These are phyloP conservation scores for Diorhabda carinulata DNA, from an alignment of 1,140 invertebrate species.

Conservation along the genomic window DNA sequence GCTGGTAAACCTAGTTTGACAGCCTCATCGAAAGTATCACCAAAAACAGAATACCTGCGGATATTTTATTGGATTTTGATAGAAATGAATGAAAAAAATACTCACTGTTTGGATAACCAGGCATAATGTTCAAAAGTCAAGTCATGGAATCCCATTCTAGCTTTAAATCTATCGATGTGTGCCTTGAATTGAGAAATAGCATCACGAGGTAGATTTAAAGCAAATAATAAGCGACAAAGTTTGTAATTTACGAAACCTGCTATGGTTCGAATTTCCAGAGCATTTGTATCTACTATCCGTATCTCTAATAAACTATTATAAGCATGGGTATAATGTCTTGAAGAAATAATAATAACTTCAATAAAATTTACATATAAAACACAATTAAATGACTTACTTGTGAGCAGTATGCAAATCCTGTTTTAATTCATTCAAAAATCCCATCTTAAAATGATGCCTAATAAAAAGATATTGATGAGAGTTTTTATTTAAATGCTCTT, in stretches of 20 bases:
- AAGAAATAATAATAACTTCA: conserved; percentile 34
- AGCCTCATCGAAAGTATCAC: conserved; percentile 92
- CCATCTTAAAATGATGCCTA: conserved; percentile 95
- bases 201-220: conserved; percentile 83
- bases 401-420: conserved; percentile 84
- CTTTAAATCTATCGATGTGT: conserved; percentile 86
- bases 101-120: conserved; percentile 94
- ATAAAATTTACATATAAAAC: not conserved
- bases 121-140: conserved; percentile 92
- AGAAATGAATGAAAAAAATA: conserved; percentile 17
- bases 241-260: conserved; percentile 96
- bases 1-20: conserved; percentile 84
- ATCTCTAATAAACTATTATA: conserved; percentile 87
- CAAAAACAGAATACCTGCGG: conserved; percentile 70
- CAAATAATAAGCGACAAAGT: conserved; percentile 85
- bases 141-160: conserved; percentile 71
- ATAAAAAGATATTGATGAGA: conserved; percentile 90
- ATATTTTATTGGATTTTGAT: not conserved
- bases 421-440: conserved; percentile 91
- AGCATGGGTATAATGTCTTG: conserved; percentile 87
- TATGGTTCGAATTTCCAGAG: conserved; percentile 90
- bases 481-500: conserved; percentile 88
- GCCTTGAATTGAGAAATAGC: conserved; percentile 89
- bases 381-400: conserved; percentile 61
- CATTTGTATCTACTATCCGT: conserved; percentile 82